Percentiles rank a stretch among this genome's conserved stretches.
phyloP scores from a whole-genome alignment of 2,888 invertebrate genomes.

The Orthosia cruda region DNA sequence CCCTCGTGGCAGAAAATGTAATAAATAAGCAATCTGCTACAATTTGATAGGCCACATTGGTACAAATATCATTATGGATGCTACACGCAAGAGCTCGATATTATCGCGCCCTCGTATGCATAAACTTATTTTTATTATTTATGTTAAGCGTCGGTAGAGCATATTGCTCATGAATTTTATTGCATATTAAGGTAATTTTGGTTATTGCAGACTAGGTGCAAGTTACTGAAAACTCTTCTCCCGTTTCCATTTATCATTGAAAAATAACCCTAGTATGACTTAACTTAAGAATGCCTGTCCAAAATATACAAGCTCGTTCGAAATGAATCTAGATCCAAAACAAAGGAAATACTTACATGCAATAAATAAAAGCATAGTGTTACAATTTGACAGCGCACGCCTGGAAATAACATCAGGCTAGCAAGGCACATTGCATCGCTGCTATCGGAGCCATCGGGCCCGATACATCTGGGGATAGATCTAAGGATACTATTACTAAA shows the following conservation, averaged over 20 bases:
- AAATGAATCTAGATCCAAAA: neutral
- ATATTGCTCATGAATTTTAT: conserved; percentile 37
- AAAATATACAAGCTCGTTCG: neutral
- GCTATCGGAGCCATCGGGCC: conserved; percentile 56
- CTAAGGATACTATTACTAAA: conserved; percentile 53
- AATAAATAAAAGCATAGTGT: conserved; percentile 57
- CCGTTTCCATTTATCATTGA: neutral
- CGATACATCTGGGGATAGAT: conserved; percentile 50
- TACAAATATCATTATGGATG: conserved; percentile 66
- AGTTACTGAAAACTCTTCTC: neutral
- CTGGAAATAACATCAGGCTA: conserved; percentile 60
- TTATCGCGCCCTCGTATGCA: conserved; percentile 32
- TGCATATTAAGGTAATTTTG: conserved; percentile 12
- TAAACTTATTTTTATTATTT: conserved; percentile 34
- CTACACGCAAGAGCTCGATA: conserved; percentile 46
- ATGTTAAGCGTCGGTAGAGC: conserved; percentile 4
- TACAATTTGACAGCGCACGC: conserved; percentile 58
- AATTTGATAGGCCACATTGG: conserved; percentile 64
- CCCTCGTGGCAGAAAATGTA: conserved; percentile 50
- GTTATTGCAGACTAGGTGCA: neutral
- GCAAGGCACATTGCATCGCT: conserved; percentile 53
- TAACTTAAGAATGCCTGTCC: neutral
- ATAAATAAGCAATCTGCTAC: conserved; percentile 66
- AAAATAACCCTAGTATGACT: neutral
- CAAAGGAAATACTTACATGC: conserved; percentile 25